Percentiles rank a stretch among this genome's conserved stretches.
Evolutionary conservation across 2,888 invertebrate species (phyloP).

Genomic region (Glaucopsyche alexis): DNA sequence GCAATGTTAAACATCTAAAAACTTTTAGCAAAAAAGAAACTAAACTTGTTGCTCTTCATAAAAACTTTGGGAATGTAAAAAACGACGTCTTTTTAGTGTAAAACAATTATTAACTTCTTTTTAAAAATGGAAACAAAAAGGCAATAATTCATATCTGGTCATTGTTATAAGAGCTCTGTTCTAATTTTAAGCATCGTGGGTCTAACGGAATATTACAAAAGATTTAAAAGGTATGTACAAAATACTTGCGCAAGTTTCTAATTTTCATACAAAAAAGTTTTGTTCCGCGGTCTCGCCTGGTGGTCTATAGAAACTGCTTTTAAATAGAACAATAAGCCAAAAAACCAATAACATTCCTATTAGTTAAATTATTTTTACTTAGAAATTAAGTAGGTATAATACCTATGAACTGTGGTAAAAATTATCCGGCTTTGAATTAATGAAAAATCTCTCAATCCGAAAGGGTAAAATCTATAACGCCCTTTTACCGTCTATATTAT

Average conservation of each 20-base stretch:
- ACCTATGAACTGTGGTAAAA: too few species aligned
- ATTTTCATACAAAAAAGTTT: conserved; percentile 23
- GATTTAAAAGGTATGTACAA: conserved; percentile 26
- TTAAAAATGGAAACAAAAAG: conserved; percentile 47
- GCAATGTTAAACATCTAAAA: not conserved
- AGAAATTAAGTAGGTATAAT: too few species aligned
- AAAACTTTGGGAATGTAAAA: conserved; percentile 35
- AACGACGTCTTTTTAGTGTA: conserved; percentile 38
- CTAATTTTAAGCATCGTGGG: conserved; percentile 62
- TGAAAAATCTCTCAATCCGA: too few species aligned
- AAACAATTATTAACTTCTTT: conserved; percentile 35
- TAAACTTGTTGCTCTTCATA: conserved; percentile 32
- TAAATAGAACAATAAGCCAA: not conserved
- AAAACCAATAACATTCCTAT: not conserved
- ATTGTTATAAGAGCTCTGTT: conserved; percentile 63
- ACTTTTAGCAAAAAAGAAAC: not conserved
- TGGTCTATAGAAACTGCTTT: conserved; percentile 12
- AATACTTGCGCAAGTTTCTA: conserved; percentile 25
- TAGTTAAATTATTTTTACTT: not conserved
- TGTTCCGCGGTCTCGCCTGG: conserved; percentile 16
- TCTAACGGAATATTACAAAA: conserved; percentile 58
- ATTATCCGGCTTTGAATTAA: too few species aligned
- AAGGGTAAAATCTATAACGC: too few species aligned
- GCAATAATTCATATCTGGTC: conserved; percentile 73
- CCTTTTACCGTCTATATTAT: too few species aligned